These are phyloP conservation scores for Matsumurasca onukii DNA, from an alignment of 1,140 invertebrate genomes.

Conservation along the genomic window DNA sequence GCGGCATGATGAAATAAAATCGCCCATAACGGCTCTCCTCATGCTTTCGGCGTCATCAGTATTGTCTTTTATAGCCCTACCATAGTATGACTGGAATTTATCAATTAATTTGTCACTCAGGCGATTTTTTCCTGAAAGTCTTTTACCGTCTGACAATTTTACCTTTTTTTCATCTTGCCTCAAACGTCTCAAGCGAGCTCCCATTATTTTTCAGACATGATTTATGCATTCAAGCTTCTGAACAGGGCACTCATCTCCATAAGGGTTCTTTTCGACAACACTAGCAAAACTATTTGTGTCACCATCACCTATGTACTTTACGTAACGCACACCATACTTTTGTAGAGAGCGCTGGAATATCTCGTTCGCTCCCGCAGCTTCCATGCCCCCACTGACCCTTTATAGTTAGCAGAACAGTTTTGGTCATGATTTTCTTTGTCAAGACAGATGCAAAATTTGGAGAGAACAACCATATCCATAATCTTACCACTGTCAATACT, in stretches of 20 bases:
- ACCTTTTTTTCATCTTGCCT: constrained; percentile 13
- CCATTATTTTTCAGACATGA: constrained; percentile 34
- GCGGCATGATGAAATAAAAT: constrained; percentile 45
- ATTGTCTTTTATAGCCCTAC: constrained; percentile 32
- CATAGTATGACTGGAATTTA: constrained; percentile 35
- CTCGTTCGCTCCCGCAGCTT: too few species aligned
- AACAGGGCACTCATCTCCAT: constrained; percentile 16
- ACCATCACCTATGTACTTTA: too few species aligned
- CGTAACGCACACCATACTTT: too few species aligned
- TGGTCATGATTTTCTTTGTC: too few species aligned
- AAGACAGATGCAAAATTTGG: too few species aligned
- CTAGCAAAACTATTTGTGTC: too few species aligned
- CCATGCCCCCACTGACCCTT: too few species aligned
- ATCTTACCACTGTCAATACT: constrained; percentile 27
- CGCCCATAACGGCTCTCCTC: constrained; percentile 45
- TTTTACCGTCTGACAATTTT: constrained; percentile 31
- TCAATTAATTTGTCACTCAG: too few species aligned
- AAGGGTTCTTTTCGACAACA: constrained; percentile 23
- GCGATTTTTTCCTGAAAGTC: constrained; percentile 23
- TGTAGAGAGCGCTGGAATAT: too few species aligned
- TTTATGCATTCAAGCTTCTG: constrained; percentile 31
- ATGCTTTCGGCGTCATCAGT: constrained; percentile 43
- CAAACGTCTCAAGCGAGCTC: constrained; percentile 31
- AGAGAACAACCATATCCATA: too few species aligned
- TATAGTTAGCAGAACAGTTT: constrained; percentile 9